phyloP scores from a whole-genome alignment of 2,113 vertebrate species.

The Phainopepla nitens region DNA sequence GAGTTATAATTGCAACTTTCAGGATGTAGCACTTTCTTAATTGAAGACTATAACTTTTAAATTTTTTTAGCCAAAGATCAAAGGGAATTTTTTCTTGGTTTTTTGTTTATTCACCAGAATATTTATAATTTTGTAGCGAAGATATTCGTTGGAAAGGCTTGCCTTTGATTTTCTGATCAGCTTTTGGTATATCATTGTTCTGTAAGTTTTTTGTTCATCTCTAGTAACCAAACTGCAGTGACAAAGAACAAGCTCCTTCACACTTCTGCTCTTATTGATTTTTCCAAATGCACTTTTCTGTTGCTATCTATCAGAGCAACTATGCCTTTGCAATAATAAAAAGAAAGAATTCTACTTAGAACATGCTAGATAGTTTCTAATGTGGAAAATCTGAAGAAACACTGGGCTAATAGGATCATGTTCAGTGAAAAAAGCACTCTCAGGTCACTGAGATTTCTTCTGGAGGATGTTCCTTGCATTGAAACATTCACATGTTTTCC shows the following conservation, averaged over 20 bases:
- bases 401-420: neutral
- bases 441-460: neutral
- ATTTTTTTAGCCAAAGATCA: neutral
- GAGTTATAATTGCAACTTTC: neutral
- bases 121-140: neutral
- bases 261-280: slow-evolving; percentile 22
- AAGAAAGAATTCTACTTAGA: neutral
- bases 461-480: neutral
- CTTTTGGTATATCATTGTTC: neutral
- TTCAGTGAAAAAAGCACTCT: neutral
- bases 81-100: neutral
- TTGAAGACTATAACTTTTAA: neutral
- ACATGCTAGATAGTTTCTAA: neutral
- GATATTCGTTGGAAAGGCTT: neutral
- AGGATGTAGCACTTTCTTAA: neutral
- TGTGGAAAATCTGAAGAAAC: neutral
- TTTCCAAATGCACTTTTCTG: neutral
- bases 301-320: neutral
- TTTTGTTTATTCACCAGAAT: neutral
- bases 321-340: neutral
- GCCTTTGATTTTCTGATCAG: neutral
- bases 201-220: neutral
- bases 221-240: neutral
- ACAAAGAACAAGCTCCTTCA: neutral
- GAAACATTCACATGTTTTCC: neutral